Evolutionary conservation across 1,140 invertebrate species (phyloP).

Genomic region (Halictus rubicundus): DNA sequence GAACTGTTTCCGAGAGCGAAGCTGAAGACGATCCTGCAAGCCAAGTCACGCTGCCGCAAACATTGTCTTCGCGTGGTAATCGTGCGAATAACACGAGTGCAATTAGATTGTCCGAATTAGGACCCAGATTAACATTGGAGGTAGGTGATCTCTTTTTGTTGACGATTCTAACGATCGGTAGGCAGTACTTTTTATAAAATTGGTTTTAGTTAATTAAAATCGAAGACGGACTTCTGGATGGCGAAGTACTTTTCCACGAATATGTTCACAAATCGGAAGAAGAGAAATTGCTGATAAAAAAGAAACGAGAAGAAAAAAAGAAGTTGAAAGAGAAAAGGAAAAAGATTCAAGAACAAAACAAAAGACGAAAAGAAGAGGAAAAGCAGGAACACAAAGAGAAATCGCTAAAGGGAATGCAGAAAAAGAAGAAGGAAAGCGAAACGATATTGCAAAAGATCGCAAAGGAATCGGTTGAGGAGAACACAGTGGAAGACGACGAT

Average conservation of each 20-base stretch:
- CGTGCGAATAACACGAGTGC: conserved; percentile 89
- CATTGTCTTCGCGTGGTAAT: conserved; percentile 90
- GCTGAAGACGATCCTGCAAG: conserved; percentile 90
- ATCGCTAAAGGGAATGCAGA: conserved; percentile 86
- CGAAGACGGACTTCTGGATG: conserved; percentile 95
- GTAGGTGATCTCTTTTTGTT: conserved; percentile 65
- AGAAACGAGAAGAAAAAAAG: conserved; percentile 85
- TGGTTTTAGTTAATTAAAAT: conserved; percentile 94
- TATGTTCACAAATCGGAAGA: conserved; percentile 92
- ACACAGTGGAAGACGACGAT: conserved; percentile 83
- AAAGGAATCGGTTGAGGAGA: conserved; percentile 81
- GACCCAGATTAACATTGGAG: conserved; percentile 88
- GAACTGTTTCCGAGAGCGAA: conserved; percentile 95
- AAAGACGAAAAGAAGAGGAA: conserved; percentile 84
- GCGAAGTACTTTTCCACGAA: conserved; percentile 94
- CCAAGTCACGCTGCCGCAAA: conserved; percentile 88
- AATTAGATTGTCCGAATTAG: conserved; percentile 93
- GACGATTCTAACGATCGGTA: not conserved
- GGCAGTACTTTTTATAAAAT: conserved; percentile 11
- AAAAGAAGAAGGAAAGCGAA: conserved; percentile 80
- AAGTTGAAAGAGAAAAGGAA: conserved; percentile 89
- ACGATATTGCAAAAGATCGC: conserved; percentile 78
- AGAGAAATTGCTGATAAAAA: conserved; percentile 87
- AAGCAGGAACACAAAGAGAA: conserved; percentile 87
- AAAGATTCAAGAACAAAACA: conserved; percentile 88